These are phyloP conservation scores for Galemys pyrenaicus DNA, from an alignment of 2,113 vertebrate species.

Conservation along the genomic window DNA sequence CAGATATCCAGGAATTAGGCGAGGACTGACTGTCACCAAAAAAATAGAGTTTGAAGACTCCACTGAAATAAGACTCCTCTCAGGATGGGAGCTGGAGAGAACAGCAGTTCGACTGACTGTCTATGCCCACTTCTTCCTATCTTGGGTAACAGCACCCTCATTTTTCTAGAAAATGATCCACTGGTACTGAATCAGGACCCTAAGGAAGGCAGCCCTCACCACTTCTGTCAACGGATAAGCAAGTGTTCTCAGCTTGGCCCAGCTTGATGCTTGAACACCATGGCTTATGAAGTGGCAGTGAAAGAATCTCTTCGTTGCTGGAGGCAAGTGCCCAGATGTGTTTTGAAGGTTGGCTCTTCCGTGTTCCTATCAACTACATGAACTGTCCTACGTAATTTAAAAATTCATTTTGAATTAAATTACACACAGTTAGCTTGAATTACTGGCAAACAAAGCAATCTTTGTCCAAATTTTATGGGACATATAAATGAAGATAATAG, in stretches of 20 bases:
- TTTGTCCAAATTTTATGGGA: neutral
- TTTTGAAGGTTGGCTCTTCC: neutral
- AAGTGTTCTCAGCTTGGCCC: neutral
- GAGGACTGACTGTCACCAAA: neutral
- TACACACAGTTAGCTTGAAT: neutral
- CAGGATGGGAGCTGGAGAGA: rapidly evolving
- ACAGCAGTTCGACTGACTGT: neutral
- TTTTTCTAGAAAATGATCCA: neutral
- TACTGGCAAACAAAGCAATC: neutral
- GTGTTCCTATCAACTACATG: neutral
- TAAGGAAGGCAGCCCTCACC: neutral
- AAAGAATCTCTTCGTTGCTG: neutral
- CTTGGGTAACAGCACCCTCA: neutral
- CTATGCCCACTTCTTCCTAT: neutral
- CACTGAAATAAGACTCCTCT: neutral
- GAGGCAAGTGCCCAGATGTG: neutral
- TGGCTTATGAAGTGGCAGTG: too few species aligned
- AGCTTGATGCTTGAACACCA: neutral
- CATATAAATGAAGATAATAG: neutral
- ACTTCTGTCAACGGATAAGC: neutral
- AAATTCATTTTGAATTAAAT: neutral
- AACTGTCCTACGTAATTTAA: neutral
- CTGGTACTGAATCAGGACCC: neutral
- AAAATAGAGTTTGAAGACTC: neutral
- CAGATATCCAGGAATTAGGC: neutral